Evolutionary conservation across 2,797 vertebrate species (phyloP).

Genomic region (Cyclopterus lumpus): DNA sequence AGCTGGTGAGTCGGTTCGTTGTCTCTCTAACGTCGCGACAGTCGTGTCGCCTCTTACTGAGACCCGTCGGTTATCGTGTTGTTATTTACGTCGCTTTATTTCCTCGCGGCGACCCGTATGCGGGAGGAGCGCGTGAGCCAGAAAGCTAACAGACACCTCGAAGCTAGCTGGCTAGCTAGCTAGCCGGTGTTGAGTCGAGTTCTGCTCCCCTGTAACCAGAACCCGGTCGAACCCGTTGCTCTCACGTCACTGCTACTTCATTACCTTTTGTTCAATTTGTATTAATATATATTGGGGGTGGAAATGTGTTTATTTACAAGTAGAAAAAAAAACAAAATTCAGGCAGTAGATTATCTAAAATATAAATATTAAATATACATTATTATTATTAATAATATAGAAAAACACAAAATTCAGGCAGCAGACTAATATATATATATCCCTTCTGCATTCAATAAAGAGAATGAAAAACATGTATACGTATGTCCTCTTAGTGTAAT

Average conservation of each 20-base stretch:
- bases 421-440: too few relatives aligned
- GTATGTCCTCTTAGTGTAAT: too few relatives aligned
- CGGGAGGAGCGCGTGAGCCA: background rate
- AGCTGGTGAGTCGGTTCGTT: constrained; percentile 79
- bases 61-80: rapidly evolving
- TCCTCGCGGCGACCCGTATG: background rate
- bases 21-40: background rate
- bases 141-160: constrained; percentile 33
- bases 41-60: background rate
- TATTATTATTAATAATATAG: background rate
- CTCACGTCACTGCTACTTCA: background rate
- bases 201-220: constrained; percentile 16
- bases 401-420: background rate
- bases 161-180: constrained; percentile 10
- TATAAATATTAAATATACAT: too few relatives aligned
- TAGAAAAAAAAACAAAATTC: background rate
- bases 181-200: constrained; percentile 18
- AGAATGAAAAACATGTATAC: too few relatives aligned
- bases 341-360: too few relatives aligned
- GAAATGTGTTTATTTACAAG: background rate
- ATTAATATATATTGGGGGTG: background rate
- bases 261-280: background rate
- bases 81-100: background rate
- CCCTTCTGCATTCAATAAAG: too few relatives aligned
- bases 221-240: background rate